Evolutionary conservation across 1,140 invertebrate genomes (phyloP), one percentile per base, ranked within the genome.

Genomic region (Nasonia giraulti): DNA sequence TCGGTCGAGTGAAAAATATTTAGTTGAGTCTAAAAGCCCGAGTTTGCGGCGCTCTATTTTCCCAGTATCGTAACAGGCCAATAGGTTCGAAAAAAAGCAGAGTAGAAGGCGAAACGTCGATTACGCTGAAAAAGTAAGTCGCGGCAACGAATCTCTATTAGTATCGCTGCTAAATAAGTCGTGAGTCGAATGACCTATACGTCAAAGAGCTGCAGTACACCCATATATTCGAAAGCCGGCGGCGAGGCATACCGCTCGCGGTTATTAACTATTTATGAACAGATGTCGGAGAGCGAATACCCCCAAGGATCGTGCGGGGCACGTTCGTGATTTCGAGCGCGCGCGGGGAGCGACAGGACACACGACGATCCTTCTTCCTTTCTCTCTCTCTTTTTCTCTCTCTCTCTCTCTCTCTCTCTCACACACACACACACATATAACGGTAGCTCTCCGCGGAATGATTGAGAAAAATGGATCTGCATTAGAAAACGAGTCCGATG

Each of bases 201-300:
- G 27, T 33, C 10, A n/a, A 62, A 20, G 55, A 62, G 20, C 55
- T 20, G 55, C 17, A 62, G 40, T 62, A 62, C 5, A 62, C 17
- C 17, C 55, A 62, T 55, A 55, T 62, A 62, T 20, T 62, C 55
- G 17, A 7, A 62, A 55, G 14, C 17, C 8, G 40, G 6, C 40
- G 40, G 62, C 12, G 17, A 23, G 27, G 20, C 68, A 27, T 31
- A 71, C 8, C 6, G 68, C 4, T 27, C 68, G 31, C 27, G 69
- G 86, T 88, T 86, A 87, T 89, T 86, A 89, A 89, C 86, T 86
- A 89, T 87, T 87, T 83, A 88, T 84, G 86, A 88, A 87, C 87
- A 89, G 88, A 87, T 88, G 88, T 88, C 86, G 85, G 87, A 87
- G 84, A 62, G 55, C 83, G 40, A 10, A 17, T 10, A 27, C 2